Conservation (phyloP, 2,113 vertebrate species). For the Seriola dumerili region DNA sequence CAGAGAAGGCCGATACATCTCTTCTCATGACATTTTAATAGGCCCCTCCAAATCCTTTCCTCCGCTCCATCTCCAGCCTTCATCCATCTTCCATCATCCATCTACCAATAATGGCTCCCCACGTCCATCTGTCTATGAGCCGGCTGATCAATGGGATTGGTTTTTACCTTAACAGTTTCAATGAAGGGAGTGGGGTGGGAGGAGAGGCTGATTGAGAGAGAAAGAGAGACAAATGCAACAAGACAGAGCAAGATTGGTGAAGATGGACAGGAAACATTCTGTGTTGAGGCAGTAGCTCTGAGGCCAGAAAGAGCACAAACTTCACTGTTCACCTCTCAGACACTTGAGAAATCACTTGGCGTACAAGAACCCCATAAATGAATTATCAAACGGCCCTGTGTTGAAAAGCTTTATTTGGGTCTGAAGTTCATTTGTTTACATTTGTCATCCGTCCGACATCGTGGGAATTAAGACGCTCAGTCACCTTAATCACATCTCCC, state of each 20-base stretch:
- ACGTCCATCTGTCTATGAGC: conserved; percentile 55
- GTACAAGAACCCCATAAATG: conserved; percentile 42
- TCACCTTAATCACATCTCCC: conserved; percentile 57
- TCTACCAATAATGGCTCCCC: conserved; percentile 72
- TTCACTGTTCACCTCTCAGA: conserved; percentile 30
- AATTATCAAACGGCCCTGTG: conserved; percentile 43
- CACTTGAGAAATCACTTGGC: conserved; percentile 54
- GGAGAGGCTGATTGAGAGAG: conserved; percentile 58
- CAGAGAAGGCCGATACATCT: conserved; percentile 74
- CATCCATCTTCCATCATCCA: conserved; percentile 74
- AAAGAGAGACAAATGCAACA: conserved; percentile 53
- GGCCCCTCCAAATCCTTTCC: conserved; percentile 72
- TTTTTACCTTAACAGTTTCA: conserved; percentile 65
- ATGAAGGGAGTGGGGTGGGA: conserved; percentile 19
- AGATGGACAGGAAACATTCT: conserved; percentile 45
- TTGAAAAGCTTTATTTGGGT: conserved; percentile 41
- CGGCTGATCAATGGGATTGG: conserved; percentile 70
- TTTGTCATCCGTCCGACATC: conserved; percentile 48
- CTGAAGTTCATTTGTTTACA: conserved; percentile 62
- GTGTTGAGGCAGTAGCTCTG: conserved; percentile 25
- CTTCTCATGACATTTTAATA: conserved; percentile 79
- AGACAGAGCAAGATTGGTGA: conserved; percentile 14
- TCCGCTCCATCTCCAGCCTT: conserved; percentile 49
- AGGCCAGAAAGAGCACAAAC: conserved; percentile 17
- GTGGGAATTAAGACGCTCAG: conserved; percentile 31